Evolutionary conservation across 2,797 vertebrate genomes (phyloP).

Genomic region (Zonotrichia albicollis): DNA sequence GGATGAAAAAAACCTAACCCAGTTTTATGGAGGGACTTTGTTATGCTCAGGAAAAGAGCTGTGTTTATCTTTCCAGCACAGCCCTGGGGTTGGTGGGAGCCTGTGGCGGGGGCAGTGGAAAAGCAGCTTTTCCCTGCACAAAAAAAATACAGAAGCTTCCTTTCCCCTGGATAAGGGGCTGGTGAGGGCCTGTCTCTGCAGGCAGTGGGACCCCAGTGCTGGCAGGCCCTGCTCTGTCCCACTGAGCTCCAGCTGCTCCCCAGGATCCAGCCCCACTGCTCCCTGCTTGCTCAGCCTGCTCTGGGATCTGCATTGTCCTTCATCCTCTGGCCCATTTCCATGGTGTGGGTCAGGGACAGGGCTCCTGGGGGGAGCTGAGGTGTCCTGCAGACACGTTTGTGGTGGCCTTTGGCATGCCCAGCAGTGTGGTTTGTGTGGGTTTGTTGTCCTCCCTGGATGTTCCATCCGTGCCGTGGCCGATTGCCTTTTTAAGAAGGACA

Average conservation of each 20-base stretch:
- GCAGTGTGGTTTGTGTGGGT: not conserved
- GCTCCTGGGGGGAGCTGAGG: not conserved
- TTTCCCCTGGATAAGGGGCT: slow-evolving; percentile 19
- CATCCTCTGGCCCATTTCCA: not conserved
- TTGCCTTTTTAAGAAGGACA: slow-evolving; percentile 14
- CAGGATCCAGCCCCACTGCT: not conserved
- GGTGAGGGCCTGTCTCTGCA: not conserved
- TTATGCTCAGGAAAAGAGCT: slow-evolving; percentile 65
- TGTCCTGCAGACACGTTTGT: not conserved
- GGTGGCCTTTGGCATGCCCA: not conserved
- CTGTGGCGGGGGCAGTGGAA: not conserved
- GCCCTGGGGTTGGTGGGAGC: not conserved
- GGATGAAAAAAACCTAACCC: not conserved
- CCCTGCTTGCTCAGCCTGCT: rapidly evolving
- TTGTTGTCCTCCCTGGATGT: not conserved
- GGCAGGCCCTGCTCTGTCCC: not conserved
- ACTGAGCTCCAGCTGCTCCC: not conserved
- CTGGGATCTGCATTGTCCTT: not conserved
- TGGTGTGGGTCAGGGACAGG: not conserved
- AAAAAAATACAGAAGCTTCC: slow-evolving; percentile 40
- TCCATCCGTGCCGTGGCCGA: rapidly evolving
- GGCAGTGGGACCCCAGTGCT: not conserved
- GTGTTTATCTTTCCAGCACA: slow-evolving; percentile 70
- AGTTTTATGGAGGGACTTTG: not conserved
- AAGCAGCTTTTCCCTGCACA: slow-evolving; percentile 2